Base-by-base conservation (phyloP, 2,113 vertebrate genomes). In the Equus przewalskii region DNA sequence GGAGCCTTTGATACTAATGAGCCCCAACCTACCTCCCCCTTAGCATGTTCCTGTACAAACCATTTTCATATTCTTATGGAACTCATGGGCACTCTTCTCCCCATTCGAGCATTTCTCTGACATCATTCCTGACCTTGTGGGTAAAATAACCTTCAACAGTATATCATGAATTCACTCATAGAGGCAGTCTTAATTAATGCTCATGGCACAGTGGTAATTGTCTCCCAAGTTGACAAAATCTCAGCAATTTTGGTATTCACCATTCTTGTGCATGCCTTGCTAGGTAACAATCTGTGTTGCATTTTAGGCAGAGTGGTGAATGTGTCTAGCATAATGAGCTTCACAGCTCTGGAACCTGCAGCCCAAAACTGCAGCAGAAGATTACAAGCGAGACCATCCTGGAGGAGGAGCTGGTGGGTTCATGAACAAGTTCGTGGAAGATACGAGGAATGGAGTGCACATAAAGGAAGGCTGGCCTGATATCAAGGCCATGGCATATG, bases 341-440 rank as follows among this genome's bases (percentile, higher is more conserved):
- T 83, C 30, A 83, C 24, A 0, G 97, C 99, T 14, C 96, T 84
- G 85, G 80, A 56, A 5, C 33, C 2, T 99, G 99, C 98, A 99
- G 99, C 97, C 94, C 76, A 0, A 98, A 98, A 1, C 99, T 99
- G 3, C 99, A 99, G 98, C 93, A 99, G 84, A 99, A 99, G 87
- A 99, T 99, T 97, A 99, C 99, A 87, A 99, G 99, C 0, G 60
- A 99, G 36, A 98, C 99, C 19, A 99, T 99, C 98, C 99, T 99
- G 0, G 99, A 99, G 97, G 99, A 99, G 0, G 99, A 99, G 98
- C 97, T 99, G 97, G 98, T 98, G 97, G 96, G 1, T 99, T 99
- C 95, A 99, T 99, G 99, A 97, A 98, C 94, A 98, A 98, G 7
- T 99, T 99, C 5, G 98, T 99, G 10, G 98, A 99, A 56, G 98